Evolutionary conservation across 1,140 invertebrate species (phyloP), one percentile per base, ranked within the genome.

Genomic region (Zaprionus ghesquierei): DNA sequence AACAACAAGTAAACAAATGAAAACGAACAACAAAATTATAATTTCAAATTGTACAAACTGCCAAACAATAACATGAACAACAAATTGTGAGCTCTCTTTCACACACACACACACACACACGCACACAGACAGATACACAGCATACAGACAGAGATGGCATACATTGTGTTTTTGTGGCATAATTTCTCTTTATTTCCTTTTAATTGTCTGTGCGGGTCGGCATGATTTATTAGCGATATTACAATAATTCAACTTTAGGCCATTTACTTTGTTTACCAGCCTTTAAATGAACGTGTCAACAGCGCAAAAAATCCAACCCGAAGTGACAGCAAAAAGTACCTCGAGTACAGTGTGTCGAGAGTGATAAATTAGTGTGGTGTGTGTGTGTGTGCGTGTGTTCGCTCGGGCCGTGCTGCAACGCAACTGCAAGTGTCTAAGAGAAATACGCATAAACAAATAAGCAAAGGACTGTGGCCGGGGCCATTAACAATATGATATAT

Each of bases 401-500:
- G n/a, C n/a, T n/a, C n/a, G n/a, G n/a, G n/a, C n/a, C n/a, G 25
- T 25, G 25, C 5, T 25, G 25, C 25, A 62, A 49, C 46, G 59
- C 66, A 69, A 65, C 70, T n/a, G 54, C 49, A 75, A 79, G 81
- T 77, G 79, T 81, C 69, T 51, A 60, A 70, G 50, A 59, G 59
- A 50, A 66, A 71, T 71, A 65, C 69, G 58, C 29, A 61, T 50
- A 61, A 74, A 58, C 71, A 69, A 69, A 74, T 69, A 74, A 74
- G 58, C 74, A 76, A n/a, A 74, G 69, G 61, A 62, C 71, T 53
- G 38, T 23, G 46, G 23, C 29, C 27, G 49, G 77, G 62, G 60
- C 81, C 65, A 81, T 85, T 86, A 81, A 85, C 69, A 64, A 84
- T 70, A 70, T 86, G 81, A 85, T 86, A 81, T 85, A 86, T 81